Conservation (phyloP, 2,797 vertebrate genomes). For the Molossus alvarezi region DNA sequence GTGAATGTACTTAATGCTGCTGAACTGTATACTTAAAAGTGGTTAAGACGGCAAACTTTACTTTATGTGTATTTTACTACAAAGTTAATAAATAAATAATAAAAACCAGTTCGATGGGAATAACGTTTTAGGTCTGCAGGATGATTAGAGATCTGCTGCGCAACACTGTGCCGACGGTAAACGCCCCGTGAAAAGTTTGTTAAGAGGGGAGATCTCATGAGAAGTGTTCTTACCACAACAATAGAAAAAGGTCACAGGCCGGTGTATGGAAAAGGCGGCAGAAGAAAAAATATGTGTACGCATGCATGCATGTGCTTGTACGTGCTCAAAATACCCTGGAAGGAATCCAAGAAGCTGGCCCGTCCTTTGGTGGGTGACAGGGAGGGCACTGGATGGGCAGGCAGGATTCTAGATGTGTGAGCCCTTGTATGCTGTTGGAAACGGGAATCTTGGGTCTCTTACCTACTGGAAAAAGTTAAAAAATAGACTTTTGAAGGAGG, state of each 20-base stretch:
- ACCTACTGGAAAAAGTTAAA: constrained; percentile 64
- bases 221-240: neutral
- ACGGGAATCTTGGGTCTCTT: constrained; percentile 4
- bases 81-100: neutral
- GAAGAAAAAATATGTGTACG: neutral
- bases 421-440: constrained; percentile 4
- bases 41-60: neutral
- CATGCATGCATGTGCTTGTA: too few relatives aligned
- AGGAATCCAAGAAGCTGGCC: neutral
- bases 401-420: neutral
- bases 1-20: neutral
- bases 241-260: neutral
- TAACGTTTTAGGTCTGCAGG: neutral
- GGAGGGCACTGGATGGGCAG: too few relatives aligned
- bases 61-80: neutral
- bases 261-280: neutral
- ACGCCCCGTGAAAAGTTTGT: neutral
- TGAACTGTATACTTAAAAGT: neutral
- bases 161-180: neutral
- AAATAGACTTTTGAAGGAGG: neutral
- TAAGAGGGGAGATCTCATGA: neutral
- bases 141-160: neutral
- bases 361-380: fast-evolving
- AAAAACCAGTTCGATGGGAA: neutral
- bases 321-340: neutral